phyloP scores from a whole-genome alignment of 2,113 vertebrate genomes.

The Tragelaphus buxtoni region DNA sequence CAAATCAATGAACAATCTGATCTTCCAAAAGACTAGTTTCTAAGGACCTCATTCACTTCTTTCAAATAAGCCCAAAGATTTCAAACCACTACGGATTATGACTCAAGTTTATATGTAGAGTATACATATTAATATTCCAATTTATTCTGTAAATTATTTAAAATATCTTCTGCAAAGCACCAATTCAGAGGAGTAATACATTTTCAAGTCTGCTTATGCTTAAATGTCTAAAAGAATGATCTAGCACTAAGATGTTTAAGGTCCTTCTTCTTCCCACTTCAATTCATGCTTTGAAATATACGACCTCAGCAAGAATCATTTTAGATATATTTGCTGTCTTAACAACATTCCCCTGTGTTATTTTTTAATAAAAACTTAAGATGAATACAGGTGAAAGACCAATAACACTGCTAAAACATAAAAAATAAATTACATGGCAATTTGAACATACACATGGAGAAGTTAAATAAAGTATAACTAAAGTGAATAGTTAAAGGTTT shows the following conservation, averaged over 20 bases:
- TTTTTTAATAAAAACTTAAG: slow-evolving; percentile 66
- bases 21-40: slow-evolving; percentile 34
- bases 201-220: neutral
- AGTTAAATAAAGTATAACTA: slow-evolving; percentile 62
- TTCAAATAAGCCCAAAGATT: slow-evolving; percentile 30
- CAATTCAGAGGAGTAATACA: neutral
- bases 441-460: slow-evolving; percentile 53
- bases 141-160: slow-evolving; percentile 28
- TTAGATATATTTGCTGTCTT: slow-evolving; percentile 63
- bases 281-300: slow-evolving; percentile 6
- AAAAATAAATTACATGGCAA: slow-evolving; percentile 55
- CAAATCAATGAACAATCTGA: slow-evolving; percentile 4
- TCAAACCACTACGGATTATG: neutral
- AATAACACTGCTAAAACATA: slow-evolving; percentile 71
- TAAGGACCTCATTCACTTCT: neutral
- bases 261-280: neutral
- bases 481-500: slow-evolving; percentile 49
- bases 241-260: neutral
- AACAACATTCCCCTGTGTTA: slow-evolving; percentile 51
- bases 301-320: slow-evolving; percentile 19
- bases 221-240: slow-evolving; percentile 15
- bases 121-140: neutral
- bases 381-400: slow-evolving; percentile 78
- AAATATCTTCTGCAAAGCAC: slow-evolving; percentile 11
- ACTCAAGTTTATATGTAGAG: neutral